Conservation (phyloP, 2,113 vertebrate species). For the Callithrix jacchus region DNA sequence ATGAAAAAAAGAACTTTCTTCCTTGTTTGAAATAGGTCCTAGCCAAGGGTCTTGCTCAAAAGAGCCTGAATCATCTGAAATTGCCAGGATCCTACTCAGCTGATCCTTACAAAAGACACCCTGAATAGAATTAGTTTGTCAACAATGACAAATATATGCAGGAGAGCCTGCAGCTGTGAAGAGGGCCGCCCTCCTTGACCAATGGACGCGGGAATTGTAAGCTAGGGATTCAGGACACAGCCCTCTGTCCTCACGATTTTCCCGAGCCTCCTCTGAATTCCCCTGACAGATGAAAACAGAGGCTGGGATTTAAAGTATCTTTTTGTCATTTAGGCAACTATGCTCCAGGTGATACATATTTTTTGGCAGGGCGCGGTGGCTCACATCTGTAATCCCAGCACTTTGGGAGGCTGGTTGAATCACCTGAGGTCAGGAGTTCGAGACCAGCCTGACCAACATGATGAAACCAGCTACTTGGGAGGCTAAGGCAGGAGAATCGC, state of each 20-base stretch:
- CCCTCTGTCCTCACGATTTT: neutral
- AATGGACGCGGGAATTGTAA: neutral
- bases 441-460: too few relatives aligned
- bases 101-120: rapidly evolving
- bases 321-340: neutral
- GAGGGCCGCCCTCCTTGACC: neutral
- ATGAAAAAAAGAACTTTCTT: neutral
- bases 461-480: too few relatives aligned
- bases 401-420: too few relatives aligned
- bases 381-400: too few relatives aligned
- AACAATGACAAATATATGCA: neutral
- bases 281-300: neutral
- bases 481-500: too few relatives aligned
- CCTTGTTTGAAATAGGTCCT: neutral
- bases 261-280: neutral
- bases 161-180: neutral
- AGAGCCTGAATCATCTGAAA: neutral
- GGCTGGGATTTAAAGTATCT: neutral
- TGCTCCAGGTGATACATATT: neutral
- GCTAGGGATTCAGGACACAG: neutral
- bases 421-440: too few relatives aligned
- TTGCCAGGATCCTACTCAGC: neutral
- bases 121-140: neutral
- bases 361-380: neutral
- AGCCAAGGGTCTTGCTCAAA: neutral